phyloP scores from a whole-genome alignment of 2,113 vertebrate genomes.

The Mastomys coucha region DNA sequence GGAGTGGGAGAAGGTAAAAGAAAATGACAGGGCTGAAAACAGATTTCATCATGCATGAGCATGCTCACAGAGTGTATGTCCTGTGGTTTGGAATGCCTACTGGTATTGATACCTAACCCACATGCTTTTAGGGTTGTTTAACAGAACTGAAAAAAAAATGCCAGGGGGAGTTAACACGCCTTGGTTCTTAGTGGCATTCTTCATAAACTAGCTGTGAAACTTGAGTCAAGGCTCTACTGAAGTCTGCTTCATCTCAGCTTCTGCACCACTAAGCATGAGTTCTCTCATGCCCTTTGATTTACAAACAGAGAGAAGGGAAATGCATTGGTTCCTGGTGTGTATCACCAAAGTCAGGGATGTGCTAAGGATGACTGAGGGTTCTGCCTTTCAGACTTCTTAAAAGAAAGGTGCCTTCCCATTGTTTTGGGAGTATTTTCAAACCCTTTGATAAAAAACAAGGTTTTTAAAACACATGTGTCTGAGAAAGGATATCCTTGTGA shows the following conservation, averaged over 20 bases:
- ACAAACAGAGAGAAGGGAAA: not conserved
- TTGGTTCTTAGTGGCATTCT: not conserved
- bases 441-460: not conserved
- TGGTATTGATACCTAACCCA: not conserved
- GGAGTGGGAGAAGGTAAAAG: not conserved
- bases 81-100: not conserved
- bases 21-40: not conserved
- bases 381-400: not conserved
- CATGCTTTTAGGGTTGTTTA: not conserved
- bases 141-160: not conserved
- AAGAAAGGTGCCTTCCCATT: not conserved
- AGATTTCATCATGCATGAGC: not conserved
- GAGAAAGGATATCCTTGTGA: not conserved
- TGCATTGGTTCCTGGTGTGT: not conserved
- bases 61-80: not conserved
- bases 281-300: not conserved
- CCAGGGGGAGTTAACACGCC: not conserved
- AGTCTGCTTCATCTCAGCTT: not conserved
- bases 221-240: not conserved
- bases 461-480: not conserved
- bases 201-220: not conserved
- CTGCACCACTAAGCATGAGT: not conserved
- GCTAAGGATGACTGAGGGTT: not conserved
- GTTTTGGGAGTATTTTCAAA: not conserved
- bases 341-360: not conserved